These are phyloP conservation scores for Melanogrammus aeglefinus DNA, from an alignment of 2,797 vertebrate species.

Conservation along the genomic window DNA sequence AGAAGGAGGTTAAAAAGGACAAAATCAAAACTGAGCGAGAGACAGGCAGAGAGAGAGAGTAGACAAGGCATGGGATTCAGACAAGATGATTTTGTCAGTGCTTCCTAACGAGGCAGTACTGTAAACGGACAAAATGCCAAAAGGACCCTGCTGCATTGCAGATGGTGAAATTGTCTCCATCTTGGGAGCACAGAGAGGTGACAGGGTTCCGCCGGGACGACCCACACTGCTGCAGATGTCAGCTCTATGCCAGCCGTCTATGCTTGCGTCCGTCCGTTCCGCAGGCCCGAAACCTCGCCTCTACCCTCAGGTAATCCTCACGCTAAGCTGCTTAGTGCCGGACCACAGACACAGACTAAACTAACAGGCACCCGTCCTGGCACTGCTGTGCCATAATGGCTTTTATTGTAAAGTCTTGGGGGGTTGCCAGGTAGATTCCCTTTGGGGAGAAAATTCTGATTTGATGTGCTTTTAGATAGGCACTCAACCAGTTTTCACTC, in stretches of 20 bases:
- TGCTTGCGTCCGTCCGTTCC: neutral
- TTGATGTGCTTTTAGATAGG: neutral
- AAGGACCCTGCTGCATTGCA: neutral
- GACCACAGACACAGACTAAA: neutral
- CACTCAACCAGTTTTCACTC: neutral
- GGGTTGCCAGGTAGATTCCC: neutral
- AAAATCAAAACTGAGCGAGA: neutral
- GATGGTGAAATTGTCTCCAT: neutral
- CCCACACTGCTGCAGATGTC: neutral
- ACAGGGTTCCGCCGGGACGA: neutral
- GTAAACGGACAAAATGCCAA: neutral
- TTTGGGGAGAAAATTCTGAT: neutral
- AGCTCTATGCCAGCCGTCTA: neutral
- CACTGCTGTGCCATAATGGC: neutral
- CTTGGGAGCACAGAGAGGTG: neutral
- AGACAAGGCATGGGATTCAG: neutral
- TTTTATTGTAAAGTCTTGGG: neutral
- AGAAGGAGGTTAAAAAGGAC: neutral
- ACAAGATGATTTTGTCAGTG: neutral
- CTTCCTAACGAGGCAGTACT: neutral
- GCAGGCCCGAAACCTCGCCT: neutral
- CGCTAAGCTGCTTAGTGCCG: neutral
- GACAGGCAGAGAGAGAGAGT: neutral
- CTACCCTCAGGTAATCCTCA: neutral
- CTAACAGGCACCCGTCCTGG: neutral